These are phyloP conservation scores for Lochmaea crataegi DNA, from an alignment of 2,888 invertebrate genomes.

Conservation along the genomic window DNA sequence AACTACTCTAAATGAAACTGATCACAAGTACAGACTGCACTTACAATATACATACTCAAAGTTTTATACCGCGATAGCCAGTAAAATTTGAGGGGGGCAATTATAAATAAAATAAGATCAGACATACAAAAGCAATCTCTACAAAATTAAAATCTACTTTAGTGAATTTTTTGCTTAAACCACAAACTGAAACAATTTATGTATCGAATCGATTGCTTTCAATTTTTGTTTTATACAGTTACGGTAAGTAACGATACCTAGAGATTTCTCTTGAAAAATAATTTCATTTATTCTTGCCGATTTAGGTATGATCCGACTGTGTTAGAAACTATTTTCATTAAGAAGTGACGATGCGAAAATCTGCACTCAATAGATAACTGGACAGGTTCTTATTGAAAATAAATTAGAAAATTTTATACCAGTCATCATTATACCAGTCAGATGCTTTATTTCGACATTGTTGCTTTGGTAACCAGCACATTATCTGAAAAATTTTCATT, in stretches of 20 bases:
- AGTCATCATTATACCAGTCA: too few species aligned
- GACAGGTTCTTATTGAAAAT: slow-evolving; percentile 4
- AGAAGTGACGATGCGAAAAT: slow-evolving; percentile 7
- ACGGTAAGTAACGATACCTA: slow-evolving; percentile 45
- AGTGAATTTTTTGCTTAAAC: slow-evolving; percentile 52
- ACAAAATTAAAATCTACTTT: slow-evolving; percentile 54
- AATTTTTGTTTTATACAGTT: slow-evolving; percentile 49
- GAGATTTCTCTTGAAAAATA: slow-evolving; percentile 53
- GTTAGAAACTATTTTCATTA: not conserved
- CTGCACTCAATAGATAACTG: slow-evolving; percentile 1
- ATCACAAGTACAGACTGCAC: slow-evolving; percentile 49
- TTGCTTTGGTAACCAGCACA: too few species aligned
- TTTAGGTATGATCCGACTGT: not conserved
- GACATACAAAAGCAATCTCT: slow-evolving; percentile 22
- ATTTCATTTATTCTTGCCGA: not conserved
- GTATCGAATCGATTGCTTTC: slow-evolving; percentile 57
- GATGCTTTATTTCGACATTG: too few species aligned
- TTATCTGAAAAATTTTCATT: too few species aligned
- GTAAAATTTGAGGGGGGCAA: slow-evolving; percentile 33
- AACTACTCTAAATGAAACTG: slow-evolving; percentile 45
- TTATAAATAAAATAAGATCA: slow-evolving; percentile 22
- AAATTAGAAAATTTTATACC: too few species aligned
- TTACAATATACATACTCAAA: slow-evolving; percentile 45
- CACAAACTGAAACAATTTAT: slow-evolving; percentile 55
- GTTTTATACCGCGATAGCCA: slow-evolving; percentile 50